These are phyloP conservation scores for Malaclemys terrapin DNA, from an alignment of 2,113 vertebrate genomes.

Conservation along the genomic window DNA sequence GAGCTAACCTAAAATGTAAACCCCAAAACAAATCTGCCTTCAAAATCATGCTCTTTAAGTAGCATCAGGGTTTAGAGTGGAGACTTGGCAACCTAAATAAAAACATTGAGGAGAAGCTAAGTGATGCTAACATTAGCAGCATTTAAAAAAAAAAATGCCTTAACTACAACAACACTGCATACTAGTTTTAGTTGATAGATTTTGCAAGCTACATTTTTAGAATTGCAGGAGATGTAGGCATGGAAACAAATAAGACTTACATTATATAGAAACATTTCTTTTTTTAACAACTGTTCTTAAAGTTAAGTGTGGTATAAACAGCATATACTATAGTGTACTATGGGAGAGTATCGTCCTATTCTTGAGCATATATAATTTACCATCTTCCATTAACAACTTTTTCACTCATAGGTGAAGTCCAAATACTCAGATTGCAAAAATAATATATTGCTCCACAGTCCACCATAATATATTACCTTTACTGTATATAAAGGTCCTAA, in stretches of 20 bases:
- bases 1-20: neutral
- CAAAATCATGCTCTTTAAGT: neutral
- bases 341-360: constrained; percentile 64
- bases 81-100: neutral
- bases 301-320: constrained; percentile 72
- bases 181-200: neutral
- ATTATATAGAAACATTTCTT: neutral
- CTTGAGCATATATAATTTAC: constrained; percentile 72
- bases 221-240: neutral
- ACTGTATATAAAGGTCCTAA: constrained; percentile 77
- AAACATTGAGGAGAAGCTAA: neutral
- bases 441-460: constrained; percentile 79
- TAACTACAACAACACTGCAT: neutral
- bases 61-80: neutral
- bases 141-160: neutral
- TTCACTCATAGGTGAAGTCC: constrained; percentile 63
- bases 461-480: constrained; percentile 80
- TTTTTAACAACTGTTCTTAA: constrained; percentile 42
- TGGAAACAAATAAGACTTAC: neutral
- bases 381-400: constrained; percentile 72
- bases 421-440: constrained; percentile 75
- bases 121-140: neutral
- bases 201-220: neutral
- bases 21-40: neutral
- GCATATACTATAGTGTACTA: constrained; percentile 80